Evolutionary conservation across 2,888 invertebrate species (phyloP), one percentile per base, ranked within the genome.

Genomic region (Arge pagana): DNA sequence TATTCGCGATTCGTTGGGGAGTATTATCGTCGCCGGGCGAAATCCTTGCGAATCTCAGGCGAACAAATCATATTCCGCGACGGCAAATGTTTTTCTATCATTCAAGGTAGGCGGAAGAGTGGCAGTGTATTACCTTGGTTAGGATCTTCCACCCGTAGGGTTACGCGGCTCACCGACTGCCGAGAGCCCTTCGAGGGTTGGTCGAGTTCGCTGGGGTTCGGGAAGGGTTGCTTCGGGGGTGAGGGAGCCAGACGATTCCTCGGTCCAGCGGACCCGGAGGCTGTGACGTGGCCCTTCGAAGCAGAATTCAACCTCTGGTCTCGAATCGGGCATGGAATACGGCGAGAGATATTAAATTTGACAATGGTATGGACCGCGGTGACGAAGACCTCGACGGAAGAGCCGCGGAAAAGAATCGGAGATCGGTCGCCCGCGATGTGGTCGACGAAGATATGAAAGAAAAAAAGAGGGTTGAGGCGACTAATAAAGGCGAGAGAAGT

Each of bases 41-140:
- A n/a, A n/a, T n/a, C 35, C 33, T 45, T 45, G 45, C 18, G 24
- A 45, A 45, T 45, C 45, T 33, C 16, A 11, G 23, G 45, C 33
- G 45, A 45, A 45, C 45, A 45, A 45, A 45, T 45, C 45, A 45
- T 45, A 45, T 31, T 31, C 45, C 45, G 15, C 45, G 31, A 24
- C 33, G 45, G 33, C 45, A 23, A 45, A 45, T 45, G 45, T 45
- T 45, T n/a, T 45, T 45, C 33, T 45, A 45, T 45, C 35, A 45
- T 45, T 45, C 35, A 45, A 45, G 40, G 40, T n/a, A 26, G 31
- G 31, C 45, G n/a, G 33, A 35, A 33, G 45, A 45, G 45, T 45
- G 45, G 45, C 45, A 45, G 33, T 45, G 45, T 45, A 45, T 45
- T 45, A 45, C 45, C 45, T 45, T 45, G 45, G 45, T 45, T 45